Evolutionary conservation across 2,113 vertebrate species (phyloP).

Genomic region (Salvelinus fontinalis): DNA sequence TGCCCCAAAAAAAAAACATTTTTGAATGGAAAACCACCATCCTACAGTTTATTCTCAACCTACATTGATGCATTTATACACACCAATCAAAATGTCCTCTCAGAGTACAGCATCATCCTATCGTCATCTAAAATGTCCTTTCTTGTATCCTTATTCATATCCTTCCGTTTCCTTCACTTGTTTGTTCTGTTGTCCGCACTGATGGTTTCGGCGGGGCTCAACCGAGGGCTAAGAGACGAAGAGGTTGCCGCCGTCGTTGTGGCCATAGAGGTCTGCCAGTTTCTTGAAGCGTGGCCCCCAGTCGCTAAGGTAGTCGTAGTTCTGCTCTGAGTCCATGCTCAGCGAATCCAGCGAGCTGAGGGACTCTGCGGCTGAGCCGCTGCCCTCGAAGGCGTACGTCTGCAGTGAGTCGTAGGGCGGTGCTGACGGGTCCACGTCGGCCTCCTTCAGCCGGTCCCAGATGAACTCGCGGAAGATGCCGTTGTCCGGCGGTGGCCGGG

Average conservation of each 20-base stretch:
- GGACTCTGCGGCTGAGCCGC: conserved; percentile 79
- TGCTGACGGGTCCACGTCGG: conserved; percentile 80
- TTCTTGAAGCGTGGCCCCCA: conserved; percentile 91
- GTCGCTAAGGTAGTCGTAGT: conserved; percentile 87
- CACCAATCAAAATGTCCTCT: conserved; percentile 3
- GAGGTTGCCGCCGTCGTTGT: conserved; percentile 66
- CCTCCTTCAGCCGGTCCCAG: conserved; percentile 84
- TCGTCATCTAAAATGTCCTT: conserved; percentile 7
- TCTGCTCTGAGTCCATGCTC: conserved; percentile 87
- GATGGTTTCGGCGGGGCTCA: neutral
- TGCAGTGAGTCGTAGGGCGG: conserved; percentile 90
- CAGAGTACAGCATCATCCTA: conserved; percentile 9
- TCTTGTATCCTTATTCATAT: neutral
- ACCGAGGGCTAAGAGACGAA: conserved; percentile 81
- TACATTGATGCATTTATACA: neutral
- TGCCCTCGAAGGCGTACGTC: conserved; percentile 88
- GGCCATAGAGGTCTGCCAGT: conserved; percentile 88
- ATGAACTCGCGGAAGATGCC: conserved; percentile 89
- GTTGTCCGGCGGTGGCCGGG: conserved; percentile 81
- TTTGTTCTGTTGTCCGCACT: neutral
- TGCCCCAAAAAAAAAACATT: neutral
- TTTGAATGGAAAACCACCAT: neutral
- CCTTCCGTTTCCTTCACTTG: neutral
- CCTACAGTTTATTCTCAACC: too few species aligned
- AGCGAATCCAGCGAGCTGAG: conserved; percentile 88